Evolutionary conservation across 2,113 vertebrate genomes (phyloP).

Genomic region (Kobus ellipsiprymnus): DNA sequence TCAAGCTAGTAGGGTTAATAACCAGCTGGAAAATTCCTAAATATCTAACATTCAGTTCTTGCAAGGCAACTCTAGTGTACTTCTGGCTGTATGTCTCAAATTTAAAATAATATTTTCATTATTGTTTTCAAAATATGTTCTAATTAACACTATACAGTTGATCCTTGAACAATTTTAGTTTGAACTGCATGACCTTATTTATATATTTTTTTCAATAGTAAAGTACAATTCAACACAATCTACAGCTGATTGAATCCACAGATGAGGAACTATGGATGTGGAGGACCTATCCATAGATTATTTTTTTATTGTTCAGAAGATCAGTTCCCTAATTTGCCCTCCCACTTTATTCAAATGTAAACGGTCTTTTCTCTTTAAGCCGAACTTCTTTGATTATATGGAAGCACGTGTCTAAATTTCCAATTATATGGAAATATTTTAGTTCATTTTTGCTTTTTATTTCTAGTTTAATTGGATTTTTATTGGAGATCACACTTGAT

Average conservation of each 20-base stretch:
- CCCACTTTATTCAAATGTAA: background rate
- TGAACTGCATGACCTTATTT: background rate
- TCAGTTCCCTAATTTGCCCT: background rate
- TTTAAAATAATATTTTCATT: constrained; percentile 8
- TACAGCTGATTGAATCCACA: background rate
- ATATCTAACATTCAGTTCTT: background rate
- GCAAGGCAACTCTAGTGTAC: background rate
- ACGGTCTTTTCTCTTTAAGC: background rate
- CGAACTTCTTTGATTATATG: background rate
- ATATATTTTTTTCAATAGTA: background rate
- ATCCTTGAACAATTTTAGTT: background rate
- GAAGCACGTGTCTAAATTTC: background rate
- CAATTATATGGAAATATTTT: background rate
- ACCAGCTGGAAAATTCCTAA: background rate
- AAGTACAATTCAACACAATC: background rate
- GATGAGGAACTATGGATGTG: background rate
- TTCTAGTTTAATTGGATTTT: constrained; percentile 33
- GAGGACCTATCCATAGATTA: background rate
- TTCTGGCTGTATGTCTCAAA: background rate
- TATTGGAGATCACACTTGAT: background rate
- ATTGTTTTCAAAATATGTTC: background rate
- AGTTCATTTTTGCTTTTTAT: background rate
- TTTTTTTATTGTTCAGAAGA: background rate
- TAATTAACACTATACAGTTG: background rate
- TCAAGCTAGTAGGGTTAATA: background rate